Base-by-base conservation (phyloP, 2,888 invertebrate species). In the Nephrocerus scutellatus region DNA sequence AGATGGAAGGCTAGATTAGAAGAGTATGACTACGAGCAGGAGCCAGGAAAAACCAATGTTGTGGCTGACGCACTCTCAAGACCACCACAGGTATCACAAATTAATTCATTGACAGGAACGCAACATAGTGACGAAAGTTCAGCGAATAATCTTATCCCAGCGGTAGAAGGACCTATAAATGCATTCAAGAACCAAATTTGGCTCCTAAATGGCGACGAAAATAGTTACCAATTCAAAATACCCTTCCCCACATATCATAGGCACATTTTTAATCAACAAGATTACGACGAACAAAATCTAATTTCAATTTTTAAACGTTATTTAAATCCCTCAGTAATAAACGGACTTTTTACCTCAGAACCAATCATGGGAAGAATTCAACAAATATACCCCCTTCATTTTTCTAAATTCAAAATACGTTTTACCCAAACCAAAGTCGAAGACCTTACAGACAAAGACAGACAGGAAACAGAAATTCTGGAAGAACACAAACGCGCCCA, bases 101-200 rank as follows among this genome's bases (percentile, higher is more conserved):
- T 43, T 13, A 41, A 39, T 33, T 28, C 41, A 19, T 19, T 38
- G 22, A 35, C 46, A 3, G 7, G 26, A 13, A 44, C 41, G 5
- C 32, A 26, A 12, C 43, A 41, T 15, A 44, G 43, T 21, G 19
- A 20, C n/a, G 42, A 46, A 6, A 46, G 41, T 13, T 43, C 43
- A 8, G 30, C 36, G 16, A 26, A 43, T 12, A 36, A 40, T 20
- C 22, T 41, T 36, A 41, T 46, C 9, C 40, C 33, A 7, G 32
- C 23, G n/a, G 16, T 31, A n/a, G 39, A 39, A 39, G 21, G 14
- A 3, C 40, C 43, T 16, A 30, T 46, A 16, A 47, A 44, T 15
- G 43, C 32, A 9, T 44, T 40, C 20, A 30, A 30, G 9, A 43
- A 46, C 30, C 39, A 35, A 35, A 9, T 42, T 9, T 41, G 40